Conservation (phyloP, 1,140 invertebrate species). For the Lordiphosa clarofinis region DNA sequence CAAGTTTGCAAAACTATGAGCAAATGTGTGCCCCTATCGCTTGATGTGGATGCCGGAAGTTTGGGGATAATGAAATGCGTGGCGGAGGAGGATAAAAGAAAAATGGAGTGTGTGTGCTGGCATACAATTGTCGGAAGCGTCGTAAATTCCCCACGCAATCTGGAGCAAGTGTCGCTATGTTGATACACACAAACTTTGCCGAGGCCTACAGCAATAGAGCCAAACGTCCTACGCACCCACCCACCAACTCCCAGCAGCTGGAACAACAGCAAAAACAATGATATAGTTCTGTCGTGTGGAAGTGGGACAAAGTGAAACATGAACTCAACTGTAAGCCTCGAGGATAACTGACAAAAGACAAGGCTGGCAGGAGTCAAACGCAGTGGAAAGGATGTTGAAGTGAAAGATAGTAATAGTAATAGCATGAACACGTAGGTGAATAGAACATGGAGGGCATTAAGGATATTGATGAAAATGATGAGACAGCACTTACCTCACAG, state of each 20-base stretch:
- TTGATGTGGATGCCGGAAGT: conserved; percentile 53
- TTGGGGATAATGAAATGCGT: conserved; percentile 62
- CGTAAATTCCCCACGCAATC: conserved; percentile 75
- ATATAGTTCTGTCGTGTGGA: conserved; percentile 26
- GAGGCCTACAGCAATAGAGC: conserved; percentile 43
- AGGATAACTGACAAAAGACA: conserved; percentile 16
- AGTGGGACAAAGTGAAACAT: conserved; percentile 40
- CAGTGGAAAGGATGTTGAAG: conserved; percentile 5
- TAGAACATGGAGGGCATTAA: background rate
- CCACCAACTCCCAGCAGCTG: background rate
- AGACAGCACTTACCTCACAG: conserved; percentile 85
- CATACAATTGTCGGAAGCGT: conserved; percentile 51
- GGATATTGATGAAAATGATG: background rate
- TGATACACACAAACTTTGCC: conserved; percentile 56
- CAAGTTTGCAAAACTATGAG: conserved; percentile 37
- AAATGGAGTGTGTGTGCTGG: conserved; percentile 31
- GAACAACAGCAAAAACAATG: conserved; percentile 36
- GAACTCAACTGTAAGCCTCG: conserved; percentile 42
- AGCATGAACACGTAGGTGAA: background rate
- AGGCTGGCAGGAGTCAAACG: conserved; percentile 11
- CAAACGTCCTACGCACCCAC: conserved; percentile 10
- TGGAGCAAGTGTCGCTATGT: conserved; percentile 75
- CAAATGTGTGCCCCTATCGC: conserved; percentile 60
- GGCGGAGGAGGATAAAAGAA: conserved; percentile 23
- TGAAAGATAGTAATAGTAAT: conserved; percentile 6